Evolutionary conservation across 2,113 vertebrate species (phyloP).

Genomic region (Morone chrysops): DNA sequence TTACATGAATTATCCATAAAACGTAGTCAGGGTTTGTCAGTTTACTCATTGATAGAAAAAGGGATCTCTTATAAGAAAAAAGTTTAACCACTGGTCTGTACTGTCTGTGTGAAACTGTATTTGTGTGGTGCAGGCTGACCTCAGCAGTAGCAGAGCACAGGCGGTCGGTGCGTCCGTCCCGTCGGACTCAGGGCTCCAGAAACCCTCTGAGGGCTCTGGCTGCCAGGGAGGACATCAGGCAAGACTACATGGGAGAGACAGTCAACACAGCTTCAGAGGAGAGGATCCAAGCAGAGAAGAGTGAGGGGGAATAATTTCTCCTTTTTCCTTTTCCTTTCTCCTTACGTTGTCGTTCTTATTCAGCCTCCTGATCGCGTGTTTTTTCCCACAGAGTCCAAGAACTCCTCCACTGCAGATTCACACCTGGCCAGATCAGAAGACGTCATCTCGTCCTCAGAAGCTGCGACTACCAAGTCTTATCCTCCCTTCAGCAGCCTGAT

Average conservation of each 20-base stretch:
- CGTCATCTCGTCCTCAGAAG: slow-evolving; percentile 44
- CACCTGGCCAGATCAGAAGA: slow-evolving; percentile 47
- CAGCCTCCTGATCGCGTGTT: not conserved
- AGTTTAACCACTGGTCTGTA: not conserved
- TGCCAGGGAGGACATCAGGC: slow-evolving; percentile 83
- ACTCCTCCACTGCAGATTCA: slow-evolving; percentile 55
- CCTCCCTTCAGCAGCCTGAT: slow-evolving; percentile 81
- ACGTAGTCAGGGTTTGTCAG: too few relatives aligned
- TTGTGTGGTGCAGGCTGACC: slow-evolving; percentile 74
- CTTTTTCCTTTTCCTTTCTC: not conserved
- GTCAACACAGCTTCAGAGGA: slow-evolving; percentile 68
- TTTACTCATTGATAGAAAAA: too few relatives aligned
- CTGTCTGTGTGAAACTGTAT: not conserved
- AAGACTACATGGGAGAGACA: slow-evolving; percentile 84
- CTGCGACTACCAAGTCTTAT: slow-evolving; percentile 36
- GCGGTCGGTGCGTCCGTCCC: slow-evolving; percentile 83
- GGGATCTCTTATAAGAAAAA: too few relatives aligned
- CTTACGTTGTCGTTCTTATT: not conserved
- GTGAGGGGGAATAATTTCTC: slow-evolving; percentile 59
- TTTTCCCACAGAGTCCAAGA: slow-evolving; percentile 76
- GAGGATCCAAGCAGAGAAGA: slow-evolving; percentile 70
- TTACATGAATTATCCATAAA: too few relatives aligned
- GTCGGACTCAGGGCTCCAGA: slow-evolving; percentile 85
- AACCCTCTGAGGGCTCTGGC: slow-evolving; percentile 87
- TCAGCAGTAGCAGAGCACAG: slow-evolving; percentile 85